phyloP scores from a whole-genome alignment of 2,113 vertebrate genomes.

The Leucoraja erinaceus region DNA sequence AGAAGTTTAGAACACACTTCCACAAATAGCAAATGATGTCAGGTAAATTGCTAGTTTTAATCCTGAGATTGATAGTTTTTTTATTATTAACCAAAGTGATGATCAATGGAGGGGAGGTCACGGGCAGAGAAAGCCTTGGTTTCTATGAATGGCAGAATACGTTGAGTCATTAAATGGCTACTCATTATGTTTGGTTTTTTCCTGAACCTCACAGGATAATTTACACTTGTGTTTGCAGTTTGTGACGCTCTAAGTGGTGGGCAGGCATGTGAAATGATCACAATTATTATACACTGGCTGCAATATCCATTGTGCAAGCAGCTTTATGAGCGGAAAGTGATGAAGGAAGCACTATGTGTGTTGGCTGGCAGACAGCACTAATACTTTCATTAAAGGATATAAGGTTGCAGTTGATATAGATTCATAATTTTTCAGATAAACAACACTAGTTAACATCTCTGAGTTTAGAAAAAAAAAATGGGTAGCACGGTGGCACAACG shows the following conservation, averaged over 20 bases:
- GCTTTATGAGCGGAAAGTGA: background rate
- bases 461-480: background rate
- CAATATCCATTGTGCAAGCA: background rate
- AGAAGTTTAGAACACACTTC: too few relatives aligned
- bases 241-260: background rate
- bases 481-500: background rate
- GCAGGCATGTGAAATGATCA: background rate
- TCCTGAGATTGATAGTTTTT: too few relatives aligned
- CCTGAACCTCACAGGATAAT: too few relatives aligned
- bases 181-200: too few relatives aligned
- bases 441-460: background rate
- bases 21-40: too few relatives aligned
- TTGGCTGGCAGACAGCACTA: background rate
- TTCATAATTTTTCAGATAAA: background rate
- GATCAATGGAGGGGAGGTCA: too few relatives aligned
- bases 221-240: background rate
- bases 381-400: background rate
- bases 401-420: background rate
- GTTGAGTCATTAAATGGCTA: too few relatives aligned
- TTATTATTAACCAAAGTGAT: too few relatives aligned
- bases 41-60: too few relatives aligned
- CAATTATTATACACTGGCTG: background rate
- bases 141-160: too few relatives aligned
- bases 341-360: background rate
- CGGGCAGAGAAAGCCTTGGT: too few relatives aligned